These are phyloP conservation scores for Zhuqinia jingwanae DNA, from an alignment of 2,888 invertebrate genomes.

Conservation along the genomic window DNA sequence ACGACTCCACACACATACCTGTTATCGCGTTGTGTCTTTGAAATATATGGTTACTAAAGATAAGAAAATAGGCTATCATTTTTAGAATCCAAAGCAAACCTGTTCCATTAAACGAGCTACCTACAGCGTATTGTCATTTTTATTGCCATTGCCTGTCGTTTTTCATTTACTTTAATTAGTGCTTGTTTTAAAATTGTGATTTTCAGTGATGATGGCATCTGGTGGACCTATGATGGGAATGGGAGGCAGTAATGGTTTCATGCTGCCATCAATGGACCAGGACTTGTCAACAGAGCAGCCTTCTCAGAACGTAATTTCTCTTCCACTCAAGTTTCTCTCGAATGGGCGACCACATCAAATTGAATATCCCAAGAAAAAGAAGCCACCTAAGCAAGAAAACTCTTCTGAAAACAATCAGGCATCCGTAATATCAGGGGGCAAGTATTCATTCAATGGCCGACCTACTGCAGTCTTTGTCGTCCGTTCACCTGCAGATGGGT, in stretches of 20 bases:
- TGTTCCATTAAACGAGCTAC: neutral
- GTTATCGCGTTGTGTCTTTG: too few relatives aligned
- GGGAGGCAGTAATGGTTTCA: slow-evolving; percentile 50
- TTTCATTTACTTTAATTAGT: neutral
- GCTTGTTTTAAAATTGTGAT: slow-evolving; percentile 17
- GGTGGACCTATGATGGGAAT: slow-evolving; percentile 49
- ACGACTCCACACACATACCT: too few relatives aligned
- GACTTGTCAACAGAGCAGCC: slow-evolving; percentile 70
- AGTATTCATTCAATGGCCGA: slow-evolving; percentile 78
- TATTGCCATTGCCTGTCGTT: too few relatives aligned
- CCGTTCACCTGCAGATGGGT: slow-evolving; percentile 74
- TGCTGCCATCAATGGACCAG: slow-evolving; percentile 56
- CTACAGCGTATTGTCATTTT: too few relatives aligned
- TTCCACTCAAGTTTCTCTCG: slow-evolving; percentile 79
- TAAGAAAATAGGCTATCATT: too few relatives aligned
- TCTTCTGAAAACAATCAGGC: slow-evolving; percentile 70
- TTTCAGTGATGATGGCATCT: slow-evolving; percentile 70
- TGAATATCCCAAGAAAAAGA: slow-evolving; percentile 73
- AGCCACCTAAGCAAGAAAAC: slow-evolving; percentile 66
- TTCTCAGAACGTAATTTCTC: slow-evolving; percentile 77
- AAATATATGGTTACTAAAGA: too few relatives aligned
- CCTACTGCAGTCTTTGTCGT: slow-evolving; percentile 78
- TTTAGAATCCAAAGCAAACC: neutral
- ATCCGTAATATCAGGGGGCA: slow-evolving; percentile 77
- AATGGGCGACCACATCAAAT: slow-evolving; percentile 78